Conservation (phyloP, 2,797 vertebrate genomes). For the Argyrosomus regius region DNA sequence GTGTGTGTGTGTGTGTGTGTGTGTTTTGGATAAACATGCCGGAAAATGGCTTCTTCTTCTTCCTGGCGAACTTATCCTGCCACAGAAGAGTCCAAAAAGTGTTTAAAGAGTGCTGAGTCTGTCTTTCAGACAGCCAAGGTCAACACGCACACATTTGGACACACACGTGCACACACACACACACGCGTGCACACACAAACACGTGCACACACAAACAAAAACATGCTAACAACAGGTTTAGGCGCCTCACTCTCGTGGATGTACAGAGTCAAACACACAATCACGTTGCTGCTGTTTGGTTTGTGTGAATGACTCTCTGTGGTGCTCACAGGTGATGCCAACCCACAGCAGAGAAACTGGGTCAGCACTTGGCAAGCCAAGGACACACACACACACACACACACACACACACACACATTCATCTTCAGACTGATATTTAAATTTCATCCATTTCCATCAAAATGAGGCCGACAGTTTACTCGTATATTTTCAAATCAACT, state of each 20-base stretch:
- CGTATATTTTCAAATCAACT: too few relatives aligned
- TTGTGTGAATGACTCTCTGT: slow-evolving; percentile 55
- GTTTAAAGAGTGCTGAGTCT: slow-evolving; percentile 56
- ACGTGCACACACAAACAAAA: slow-evolving; percentile 15
- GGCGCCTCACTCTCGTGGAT: background rate
- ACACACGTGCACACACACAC: slow-evolving; percentile 9
- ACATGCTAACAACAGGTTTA: slow-evolving; percentile 19
- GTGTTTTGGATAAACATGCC: slow-evolving; percentile 64
- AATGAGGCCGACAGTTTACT: too few relatives aligned
- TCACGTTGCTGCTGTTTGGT: slow-evolving; percentile 27
- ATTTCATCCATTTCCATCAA: too few relatives aligned
- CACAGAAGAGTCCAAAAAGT: slow-evolving; percentile 36
- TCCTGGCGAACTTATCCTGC: slow-evolving; percentile 23
- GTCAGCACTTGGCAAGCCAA: slow-evolving; percentile 59
- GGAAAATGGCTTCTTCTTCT: slow-evolving; percentile 62
- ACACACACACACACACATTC: background rate
- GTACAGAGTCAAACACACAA: slow-evolving; percentile 39
- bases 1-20: slow-evolving; percentile 21
- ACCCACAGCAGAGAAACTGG: slow-evolving; percentile 58
- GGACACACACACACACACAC: slow-evolving; percentile 5
- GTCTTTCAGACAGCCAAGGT: slow-evolving; percentile 56
- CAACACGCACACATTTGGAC: slow-evolving; percentile 50
- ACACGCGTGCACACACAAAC: slow-evolving; percentile 8
- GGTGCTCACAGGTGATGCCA: slow-evolving; percentile 55
- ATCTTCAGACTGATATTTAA: too few relatives aligned